A percentile compares a stretch with the other conserved stretches of the same genome.
phyloP scores from a whole-genome alignment of 2,888 invertebrate genomes.

The Palloptera scutellata region DNA sequence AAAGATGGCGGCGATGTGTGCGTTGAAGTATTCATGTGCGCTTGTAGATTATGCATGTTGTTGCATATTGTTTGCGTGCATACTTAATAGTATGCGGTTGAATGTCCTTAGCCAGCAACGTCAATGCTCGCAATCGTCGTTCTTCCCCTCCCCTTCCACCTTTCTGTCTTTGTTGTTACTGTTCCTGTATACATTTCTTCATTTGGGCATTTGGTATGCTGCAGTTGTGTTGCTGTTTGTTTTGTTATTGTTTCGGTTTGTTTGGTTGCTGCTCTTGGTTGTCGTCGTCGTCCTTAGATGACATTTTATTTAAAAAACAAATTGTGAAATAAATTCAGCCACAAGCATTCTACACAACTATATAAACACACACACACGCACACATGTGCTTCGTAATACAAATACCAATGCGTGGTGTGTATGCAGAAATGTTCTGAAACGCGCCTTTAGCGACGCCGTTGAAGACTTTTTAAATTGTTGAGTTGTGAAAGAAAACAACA shows the following conservation, averaged over 20 bases:
- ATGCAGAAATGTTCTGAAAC: not conserved
- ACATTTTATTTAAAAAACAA: slow-evolving; percentile 23
- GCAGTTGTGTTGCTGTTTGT: not conserved
- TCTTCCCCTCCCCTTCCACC: too few species aligned
- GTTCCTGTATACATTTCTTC: slow-evolving; percentile 10
- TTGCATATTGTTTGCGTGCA: too few species aligned
- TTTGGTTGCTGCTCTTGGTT: not conserved
- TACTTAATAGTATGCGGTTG: slow-evolving; percentile 18
- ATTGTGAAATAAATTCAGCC: slow-evolving; percentile 26
- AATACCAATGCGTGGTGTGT: slow-evolving; percentile 11
- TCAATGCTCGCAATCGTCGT: too few species aligned
- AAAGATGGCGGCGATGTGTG: too few species aligned
- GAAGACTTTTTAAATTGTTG: not conserved
- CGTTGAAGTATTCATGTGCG: too few species aligned
- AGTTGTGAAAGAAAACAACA: not conserved
- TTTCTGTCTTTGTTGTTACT: slow-evolving; percentile 3
- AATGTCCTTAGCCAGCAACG: slow-evolving; percentile 21
- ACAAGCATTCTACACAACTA: slow-evolving; percentile 21
- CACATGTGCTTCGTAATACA: slow-evolving; percentile 24
- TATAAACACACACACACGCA: slow-evolving; percentile 34
- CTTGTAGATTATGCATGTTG: not conserved
- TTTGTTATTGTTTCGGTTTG: slow-evolving; percentile 17
- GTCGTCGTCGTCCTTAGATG: slow-evolving; percentile 16
- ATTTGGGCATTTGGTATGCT: slow-evolving; percentile 26
- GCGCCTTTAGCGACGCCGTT: too few species aligned